These are phyloP conservation scores for Todiramphus saurophagus DNA, from an alignment of 2,113 vertebrate species.

Conservation along the genomic window DNA sequence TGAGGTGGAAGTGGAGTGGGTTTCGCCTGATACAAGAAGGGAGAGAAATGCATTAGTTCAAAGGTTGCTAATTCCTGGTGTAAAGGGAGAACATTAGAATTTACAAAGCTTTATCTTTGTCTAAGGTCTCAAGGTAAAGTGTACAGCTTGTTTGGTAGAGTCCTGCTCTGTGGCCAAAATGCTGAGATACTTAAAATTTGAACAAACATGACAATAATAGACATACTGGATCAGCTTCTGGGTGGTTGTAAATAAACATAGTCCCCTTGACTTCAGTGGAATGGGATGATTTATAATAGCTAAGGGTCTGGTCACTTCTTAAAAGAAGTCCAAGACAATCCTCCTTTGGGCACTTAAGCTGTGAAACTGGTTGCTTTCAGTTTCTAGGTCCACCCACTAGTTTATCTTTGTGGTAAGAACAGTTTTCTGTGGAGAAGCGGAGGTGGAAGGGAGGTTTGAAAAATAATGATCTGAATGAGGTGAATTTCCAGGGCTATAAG, in stretches of 20 bases:
- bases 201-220: background rate
- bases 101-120: background rate
- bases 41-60: background rate
- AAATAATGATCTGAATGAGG: background rate
- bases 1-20: constrained; percentile 97
- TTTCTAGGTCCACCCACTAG: background rate
- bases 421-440: background rate
- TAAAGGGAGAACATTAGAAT: background rate
- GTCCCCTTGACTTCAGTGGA: background rate
- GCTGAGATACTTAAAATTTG: background rate
- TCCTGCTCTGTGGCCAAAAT: background rate
- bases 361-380: background rate
- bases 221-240: background rate
- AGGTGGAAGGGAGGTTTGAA: background rate
- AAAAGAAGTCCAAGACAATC: background rate
- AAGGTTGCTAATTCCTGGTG: background rate
- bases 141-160: background rate
- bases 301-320: background rate
- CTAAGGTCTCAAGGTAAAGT: background rate
- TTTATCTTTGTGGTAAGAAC: background rate
- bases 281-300: background rate
- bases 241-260: background rate
- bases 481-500: background rate
- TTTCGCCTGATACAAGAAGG: constrained; percentile 82
- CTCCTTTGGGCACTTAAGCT: background rate